A percentile compares a stretch with the other conserved stretches of the same genome.
phyloP scores from a whole-genome alignment of 2,888 invertebrate species.

The Nephrotoma guestfalica region DNA sequence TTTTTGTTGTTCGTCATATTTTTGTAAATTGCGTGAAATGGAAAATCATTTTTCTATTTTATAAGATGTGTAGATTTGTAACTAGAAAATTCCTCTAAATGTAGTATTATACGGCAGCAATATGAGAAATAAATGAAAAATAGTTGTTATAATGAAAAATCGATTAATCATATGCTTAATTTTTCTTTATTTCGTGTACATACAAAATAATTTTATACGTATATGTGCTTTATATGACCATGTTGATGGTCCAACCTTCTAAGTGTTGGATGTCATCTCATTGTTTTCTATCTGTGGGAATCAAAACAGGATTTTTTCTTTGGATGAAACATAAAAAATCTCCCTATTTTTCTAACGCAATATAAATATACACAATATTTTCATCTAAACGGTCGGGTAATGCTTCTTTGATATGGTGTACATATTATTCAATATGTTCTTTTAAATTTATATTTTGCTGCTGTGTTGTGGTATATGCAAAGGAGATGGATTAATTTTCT shows the following conservation, averaged over 20 bases:
- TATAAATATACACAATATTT: background rate
- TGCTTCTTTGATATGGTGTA: background rate
- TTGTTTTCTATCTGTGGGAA: conserved; percentile 33
- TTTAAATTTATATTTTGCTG: background rate
- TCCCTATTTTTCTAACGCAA: background rate
- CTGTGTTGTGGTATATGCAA: background rate
- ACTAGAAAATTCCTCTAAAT: background rate
- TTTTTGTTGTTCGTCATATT: background rate
- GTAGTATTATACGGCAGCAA: background rate
- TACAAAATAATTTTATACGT: background rate
- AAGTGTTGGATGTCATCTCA: conserved; percentile 36
- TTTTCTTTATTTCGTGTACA: background rate
- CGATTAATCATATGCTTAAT: conserved; percentile 5
- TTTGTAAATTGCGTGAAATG: background rate
- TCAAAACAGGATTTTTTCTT: conserved; percentile 29
- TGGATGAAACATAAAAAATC: background rate
- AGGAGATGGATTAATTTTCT: background rate
- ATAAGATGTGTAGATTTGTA: background rate
- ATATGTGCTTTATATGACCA: background rate
- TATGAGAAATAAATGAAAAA: background rate
- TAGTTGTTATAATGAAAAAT: background rate
- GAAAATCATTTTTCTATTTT: background rate
- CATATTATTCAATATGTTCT: background rate
- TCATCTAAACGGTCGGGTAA: background rate
- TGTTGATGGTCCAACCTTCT: conserved; percentile 11